These are phyloP conservation scores for Drosophila lowei DNA, from an alignment of 1,140 invertebrate genomes.

Conservation along the genomic window DNA sequence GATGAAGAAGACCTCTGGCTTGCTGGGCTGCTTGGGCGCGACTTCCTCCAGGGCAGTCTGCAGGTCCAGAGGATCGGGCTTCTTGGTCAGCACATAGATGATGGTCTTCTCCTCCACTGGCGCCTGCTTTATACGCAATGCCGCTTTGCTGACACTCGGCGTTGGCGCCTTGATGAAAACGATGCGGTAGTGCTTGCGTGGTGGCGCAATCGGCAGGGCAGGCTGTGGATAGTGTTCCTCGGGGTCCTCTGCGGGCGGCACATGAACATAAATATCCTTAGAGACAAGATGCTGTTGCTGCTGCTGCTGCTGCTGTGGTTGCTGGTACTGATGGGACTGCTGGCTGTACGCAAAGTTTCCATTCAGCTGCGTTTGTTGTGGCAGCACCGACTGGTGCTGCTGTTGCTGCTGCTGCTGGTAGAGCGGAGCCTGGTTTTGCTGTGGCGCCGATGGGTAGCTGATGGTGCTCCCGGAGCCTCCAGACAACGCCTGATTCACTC, in stretches of 20 bases:
- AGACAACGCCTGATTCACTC: slow-evolving; percentile 45
- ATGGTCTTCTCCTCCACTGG: slow-evolving; percentile 92
- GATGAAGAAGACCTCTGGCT: slow-evolving; percentile 90
- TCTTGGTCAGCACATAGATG: slow-evolving; percentile 93
- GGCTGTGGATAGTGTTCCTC: slow-evolving; percentile 55
- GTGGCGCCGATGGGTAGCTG: not conserved
- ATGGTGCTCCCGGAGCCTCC: not conserved
- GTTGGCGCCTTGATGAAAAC: slow-evolving; percentile 94
- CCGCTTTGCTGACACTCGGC: slow-evolving; percentile 86
- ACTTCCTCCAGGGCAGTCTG: slow-evolving; percentile 84
- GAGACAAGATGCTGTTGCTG: slow-evolving; percentile 49
- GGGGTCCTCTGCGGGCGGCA: slow-evolving; percentile 67
- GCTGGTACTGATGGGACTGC: slow-evolving; percentile 23
- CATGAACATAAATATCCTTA: slow-evolving; percentile 82
- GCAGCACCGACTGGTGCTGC: too few species aligned
- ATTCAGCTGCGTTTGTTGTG: slow-evolving; percentile 13
- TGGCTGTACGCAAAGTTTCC: slow-evolving; percentile 36
- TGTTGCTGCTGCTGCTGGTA: slow-evolving; percentile 35
- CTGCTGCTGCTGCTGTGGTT: slow-evolving; percentile 24
- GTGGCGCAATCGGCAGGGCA: slow-evolving; percentile 71
- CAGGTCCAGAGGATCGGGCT: slow-evolving; percentile 86
- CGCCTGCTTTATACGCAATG: slow-evolving; percentile 86
- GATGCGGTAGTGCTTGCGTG: slow-evolving; percentile 93
- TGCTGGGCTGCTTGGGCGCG: slow-evolving; percentile 86
- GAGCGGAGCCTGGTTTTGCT: slow-evolving; percentile 27